Base-by-base conservation (phyloP, 2,888 invertebrate species). In the Phengaris arion region DNA sequence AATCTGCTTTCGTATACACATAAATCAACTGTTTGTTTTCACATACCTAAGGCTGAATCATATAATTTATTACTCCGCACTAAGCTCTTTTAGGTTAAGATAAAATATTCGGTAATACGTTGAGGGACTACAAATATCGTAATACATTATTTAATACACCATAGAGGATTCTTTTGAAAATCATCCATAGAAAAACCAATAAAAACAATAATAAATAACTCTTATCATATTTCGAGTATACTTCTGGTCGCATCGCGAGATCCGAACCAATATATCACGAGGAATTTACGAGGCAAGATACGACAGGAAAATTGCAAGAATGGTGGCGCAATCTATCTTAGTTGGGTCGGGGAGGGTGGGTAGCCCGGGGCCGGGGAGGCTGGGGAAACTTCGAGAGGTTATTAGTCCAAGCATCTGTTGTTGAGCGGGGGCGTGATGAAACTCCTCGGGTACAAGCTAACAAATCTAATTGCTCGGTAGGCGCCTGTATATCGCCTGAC, bases 271-370 rank as follows among this genome's bases (percentile, higher is more conserved):
- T 96, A 96, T 96, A 96, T 96, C 96, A 96, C 96, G 92, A 94
- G 94, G 95, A 96, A 96, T 97, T 96, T 96, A 97, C 96, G 96
- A 95, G 95, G 96, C 95, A 95, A 96, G 96, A 96, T 96, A 96
- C 96, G 97, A 97, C 97, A 96, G 96, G 96, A 96, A 97, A 96
- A 97, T 97, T 97, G 97, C 96, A 96, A 97, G 96, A 96, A 97
- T 96, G 96, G 96, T 96, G 96, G 96, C 95, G 96, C 96, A 96
- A 97, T 96, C 96, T 96, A 96, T 97, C 96, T 96, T 95, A 95
- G 95, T 95, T 95, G 95, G 94, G 94, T 94, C 90, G 94, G 90
- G 89, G 89, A 89, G 91, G 88, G 86, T 88, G 87, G 88, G 92
- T 86, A 84, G 86, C 82, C 79, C 80, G 81, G 35, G 82, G 80